A percentile compares a stretch with the other conserved stretches of the same genome.
These are phyloP conservation scores for Sarcophilus harrisii DNA, from an alignment of 2,797 vertebrate genomes.

Conservation along the genomic window DNA sequence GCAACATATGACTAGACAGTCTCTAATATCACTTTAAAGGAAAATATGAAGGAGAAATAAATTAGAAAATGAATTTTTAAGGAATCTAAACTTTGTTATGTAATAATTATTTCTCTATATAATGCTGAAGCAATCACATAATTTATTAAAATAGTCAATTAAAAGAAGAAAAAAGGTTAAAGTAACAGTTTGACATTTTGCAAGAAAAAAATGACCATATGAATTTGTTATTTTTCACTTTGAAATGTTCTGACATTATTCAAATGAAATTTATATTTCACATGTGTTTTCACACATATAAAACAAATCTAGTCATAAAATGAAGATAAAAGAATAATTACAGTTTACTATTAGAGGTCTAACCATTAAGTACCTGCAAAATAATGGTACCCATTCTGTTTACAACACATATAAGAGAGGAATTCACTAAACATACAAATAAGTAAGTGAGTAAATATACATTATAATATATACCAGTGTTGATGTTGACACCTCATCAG, in stretches of 20 bases:
- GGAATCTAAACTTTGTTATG: neutral
- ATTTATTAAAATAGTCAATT: slow-evolving; percentile 29
- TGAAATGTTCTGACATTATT: slow-evolving; percentile 29
- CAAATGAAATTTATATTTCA: slow-evolving; percentile 38
- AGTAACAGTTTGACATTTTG: neutral
- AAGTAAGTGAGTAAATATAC: neutral
- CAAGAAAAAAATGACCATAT: slow-evolving; percentile 12
- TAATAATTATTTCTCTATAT: neutral
- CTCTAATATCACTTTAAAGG: slow-evolving; percentile 1
- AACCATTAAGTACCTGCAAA: neutral
- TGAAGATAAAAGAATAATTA: slow-evolving; percentile 47
- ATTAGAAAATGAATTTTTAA: neutral
- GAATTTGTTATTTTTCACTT: neutral
- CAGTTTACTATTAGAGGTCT: neutral
- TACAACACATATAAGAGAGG: slow-evolving; percentile 21
- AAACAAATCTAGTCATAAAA: slow-evolving; percentile 34
- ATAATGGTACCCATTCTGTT: slow-evolving; percentile 3
- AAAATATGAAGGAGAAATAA: slow-evolving; percentile 1
- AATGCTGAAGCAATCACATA: slow-evolving; percentile 1
- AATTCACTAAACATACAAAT: slow-evolving; percentile 10
- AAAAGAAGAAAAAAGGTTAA: slow-evolving; percentile 25
- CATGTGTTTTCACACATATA: neutral
- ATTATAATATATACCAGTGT: neutral
- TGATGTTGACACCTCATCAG: neutral
- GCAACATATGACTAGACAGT: slow-evolving; percentile 12